Conservation (phyloP, 2,113 vertebrate species). For the Leucopternis melanops region DNA sequence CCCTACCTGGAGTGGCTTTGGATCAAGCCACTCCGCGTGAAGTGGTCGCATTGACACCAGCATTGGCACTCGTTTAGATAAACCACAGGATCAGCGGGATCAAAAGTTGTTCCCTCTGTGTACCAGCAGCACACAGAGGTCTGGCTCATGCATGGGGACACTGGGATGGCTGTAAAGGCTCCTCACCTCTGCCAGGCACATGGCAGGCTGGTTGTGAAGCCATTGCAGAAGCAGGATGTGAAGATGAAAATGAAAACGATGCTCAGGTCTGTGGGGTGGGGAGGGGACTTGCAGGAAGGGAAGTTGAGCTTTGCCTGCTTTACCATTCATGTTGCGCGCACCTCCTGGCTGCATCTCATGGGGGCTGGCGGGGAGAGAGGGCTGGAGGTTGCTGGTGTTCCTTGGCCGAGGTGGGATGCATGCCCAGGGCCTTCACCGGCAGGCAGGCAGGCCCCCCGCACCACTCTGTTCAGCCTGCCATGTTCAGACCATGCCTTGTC, state of each 20-base stretch:
- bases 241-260: neutral
- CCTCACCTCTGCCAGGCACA: neutral
- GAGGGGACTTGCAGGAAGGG: neutral
- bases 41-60: neutral
- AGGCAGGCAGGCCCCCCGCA: neutral
- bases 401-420: rapidly evolving
- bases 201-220: neutral
- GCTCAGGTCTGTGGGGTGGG: neutral
- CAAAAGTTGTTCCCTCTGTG: rapidly evolving
- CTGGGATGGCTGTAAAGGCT: neutral
- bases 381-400: neutral
- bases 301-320: neutral
- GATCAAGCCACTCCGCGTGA: rapidly evolving
- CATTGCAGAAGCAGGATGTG: neutral
- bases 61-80: neutral
- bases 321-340: rapidly evolving
- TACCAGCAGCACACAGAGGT: neutral
- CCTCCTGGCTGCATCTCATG: neutral
- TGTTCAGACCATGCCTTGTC: neutral
- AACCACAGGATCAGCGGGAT: rapidly evolving
- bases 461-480: neutral
- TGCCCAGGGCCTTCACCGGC: neutral
- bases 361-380: no score
- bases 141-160: neutral
- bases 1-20: neutral